Evolutionary conservation across 2,113 vertebrate genomes (phyloP).

Genomic region (Anser cygnoides): DNA sequence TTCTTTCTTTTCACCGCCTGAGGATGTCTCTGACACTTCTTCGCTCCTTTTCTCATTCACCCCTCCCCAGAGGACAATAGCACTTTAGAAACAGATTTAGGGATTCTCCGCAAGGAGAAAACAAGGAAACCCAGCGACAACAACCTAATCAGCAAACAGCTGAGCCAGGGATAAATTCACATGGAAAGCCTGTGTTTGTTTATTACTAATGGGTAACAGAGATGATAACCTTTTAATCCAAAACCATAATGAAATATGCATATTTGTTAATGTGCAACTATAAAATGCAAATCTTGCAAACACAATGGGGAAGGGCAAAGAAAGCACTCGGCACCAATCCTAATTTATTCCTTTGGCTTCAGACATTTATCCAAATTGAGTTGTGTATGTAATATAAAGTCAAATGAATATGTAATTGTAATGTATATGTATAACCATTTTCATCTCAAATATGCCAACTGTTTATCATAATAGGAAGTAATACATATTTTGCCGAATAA

Average conservation of each 20-base stretch:
- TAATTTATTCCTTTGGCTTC: constrained; percentile 75
- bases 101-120: constrained; percentile 67
- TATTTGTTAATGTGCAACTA: constrained; percentile 76
- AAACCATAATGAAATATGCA: constrained; percentile 79
- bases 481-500: constrained; percentile 75
- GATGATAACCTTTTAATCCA: constrained; percentile 78
- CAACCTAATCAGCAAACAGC: constrained; percentile 70
- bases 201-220: constrained; percentile 75
- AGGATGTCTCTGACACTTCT: not conserved
- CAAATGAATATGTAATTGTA: constrained; percentile 78
- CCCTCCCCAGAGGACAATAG: constrained; percentile 29
- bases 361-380: constrained; percentile 78
- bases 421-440: constrained; percentile 77
- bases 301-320: constrained; percentile 72
- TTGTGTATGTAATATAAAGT: constrained; percentile 75
- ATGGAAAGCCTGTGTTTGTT: constrained; percentile 73
- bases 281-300: constrained; percentile 74
- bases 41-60: not conserved
- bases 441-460: constrained; percentile 74
- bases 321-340: constrained; percentile 58
- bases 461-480: constrained; percentile 78
- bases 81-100: constrained; percentile 44
- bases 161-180: constrained; percentile 68
- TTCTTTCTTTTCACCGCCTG: not conserved
- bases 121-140: constrained; percentile 65